Evolutionary conservation across 1,140 invertebrate species (phyloP), one percentile per base, ranked within the genome.

Genomic region (Micrasema minimum): DNA sequence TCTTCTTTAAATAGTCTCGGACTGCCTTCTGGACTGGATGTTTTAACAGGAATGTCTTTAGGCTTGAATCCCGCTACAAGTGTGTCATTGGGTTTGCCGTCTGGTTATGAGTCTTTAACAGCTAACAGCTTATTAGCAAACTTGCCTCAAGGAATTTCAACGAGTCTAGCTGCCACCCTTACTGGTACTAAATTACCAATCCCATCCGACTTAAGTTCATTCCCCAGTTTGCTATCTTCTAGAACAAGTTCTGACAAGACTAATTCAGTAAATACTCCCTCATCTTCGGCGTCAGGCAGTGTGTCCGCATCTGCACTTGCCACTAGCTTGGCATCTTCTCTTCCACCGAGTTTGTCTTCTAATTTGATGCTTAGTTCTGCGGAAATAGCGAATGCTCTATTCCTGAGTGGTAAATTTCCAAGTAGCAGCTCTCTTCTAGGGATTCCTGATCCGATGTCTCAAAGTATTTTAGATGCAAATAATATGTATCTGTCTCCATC

Each of bases 371-470:
- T 88, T 77, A 86, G 85, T 72, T 84, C 83, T 9, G 83, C 86
- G 0, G 87, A 88, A 75, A 87, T 88, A 65, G 87, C 87, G 0
- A 87, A 86, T 77, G 85, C 87, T 18, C 74, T 88, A n/a, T 88
- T 88, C 71, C 86, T 85, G 61, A 84, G 86, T 4, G 87, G 86
- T 38, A 88, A 87, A 76, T 88, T 87, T 77, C 86, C 86, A 2
- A 87, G 82, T 69, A 83, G 85, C 5, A 85, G 85, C 14, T 84
- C 78, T 68, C 73, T 88, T 61, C 75, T 88, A 53, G 86, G 86
- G 7, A 87, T 90, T 75, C 88, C 88, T 1, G 89, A 90, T 82
- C 88, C 88, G 0, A 85, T 90, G 83, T 88, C 88, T 0, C 89
- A 90, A 75, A 88, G 87, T n/a, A 90, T 88, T 26, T 79, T 90